Base-by-base conservation (phyloP, 2,113 vertebrate species). In the Rhinolophus sinicus region DNA sequence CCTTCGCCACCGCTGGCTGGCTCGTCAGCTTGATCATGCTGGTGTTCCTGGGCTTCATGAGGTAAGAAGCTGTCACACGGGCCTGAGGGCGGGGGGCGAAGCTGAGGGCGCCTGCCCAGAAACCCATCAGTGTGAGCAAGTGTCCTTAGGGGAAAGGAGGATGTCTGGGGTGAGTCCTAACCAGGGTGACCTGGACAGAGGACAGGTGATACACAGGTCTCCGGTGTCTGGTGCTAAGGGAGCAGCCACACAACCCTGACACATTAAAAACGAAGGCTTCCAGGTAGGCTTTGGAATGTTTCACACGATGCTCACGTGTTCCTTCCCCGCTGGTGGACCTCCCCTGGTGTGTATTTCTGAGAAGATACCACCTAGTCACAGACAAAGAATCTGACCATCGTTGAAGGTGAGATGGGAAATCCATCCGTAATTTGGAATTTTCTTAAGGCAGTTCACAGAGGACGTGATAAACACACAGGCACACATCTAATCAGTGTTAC, bases 1-100 rank as follows among this genome's bases (percentile, higher is more conserved):
- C 99, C 96, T 99, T 99, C 47, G 99, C 99, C 3, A 96, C 98
- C 0, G 99, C 99, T 0, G 99, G 99, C 5, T 99, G 99, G 99
- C 99, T 99, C 0, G 98, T 99, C 97, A 99, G 99, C 98, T 97
- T 99, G 0, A 3, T 99, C 2, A 99, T 99, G 88, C 98, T 99
- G 70, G 96, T 98, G 93, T 99, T 99, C 97, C 97, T 99, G 95
- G 99, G 98, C 4, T 99, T 99, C 88, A 99, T 99, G 99, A 99
- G 99, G 99, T 99, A 97, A 98, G 98, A 95, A 52, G 33, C 81
- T 24, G 60, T 24, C 77, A 6, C 5, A 0, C 0, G 16, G 9
- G 69, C 19, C 62, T 3, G 22, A 72, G 58, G 19, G 26, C 7
- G 4, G 38, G 26, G 40, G 47, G 24, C 9, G 3, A 15, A 72